phyloP scores from a whole-genome alignment of 2,113 vertebrate genomes.

The Athene cunicularia region DNA sequence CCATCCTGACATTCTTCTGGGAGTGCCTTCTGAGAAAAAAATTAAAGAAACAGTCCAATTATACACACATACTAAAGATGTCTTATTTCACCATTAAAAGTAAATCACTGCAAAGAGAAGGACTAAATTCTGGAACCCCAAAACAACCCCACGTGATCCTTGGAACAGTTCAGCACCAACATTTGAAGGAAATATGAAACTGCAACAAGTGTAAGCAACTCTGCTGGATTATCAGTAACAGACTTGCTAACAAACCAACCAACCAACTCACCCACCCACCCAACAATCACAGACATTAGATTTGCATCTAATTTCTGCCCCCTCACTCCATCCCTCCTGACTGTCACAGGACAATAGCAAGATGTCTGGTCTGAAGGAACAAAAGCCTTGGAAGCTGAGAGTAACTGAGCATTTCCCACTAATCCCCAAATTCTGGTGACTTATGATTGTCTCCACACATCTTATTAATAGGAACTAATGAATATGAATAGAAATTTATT shows the following conservation, averaged over 20 bases:
- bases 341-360: neutral
- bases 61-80: neutral
- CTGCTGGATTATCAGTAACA: neutral
- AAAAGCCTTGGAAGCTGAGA: neutral
- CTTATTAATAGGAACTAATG: neutral
- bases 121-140: neutral
- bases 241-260: neutral
- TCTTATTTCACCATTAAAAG: neutral
- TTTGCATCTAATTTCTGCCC: neutral
- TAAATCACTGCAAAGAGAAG: neutral
- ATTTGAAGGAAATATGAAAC: neutral
- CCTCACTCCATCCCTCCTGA: neutral
- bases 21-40: slow-evolving; percentile 15
- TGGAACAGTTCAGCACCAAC: neutral
- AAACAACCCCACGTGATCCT: neutral
- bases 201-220: neutral
- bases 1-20: neutral
- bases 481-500: neutral
- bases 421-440: slow-evolving; percentile 31
- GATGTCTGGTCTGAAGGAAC: neutral
- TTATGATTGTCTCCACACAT: neutral
- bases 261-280: too few relatives aligned
- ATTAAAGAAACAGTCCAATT: neutral
- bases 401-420: neutral
- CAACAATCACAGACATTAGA: neutral